Percentiles rank a stretch among this genome's conserved stretches.
Conservation (phyloP, 2,888 invertebrate genomes). For the Drosophila merina region DNA sequence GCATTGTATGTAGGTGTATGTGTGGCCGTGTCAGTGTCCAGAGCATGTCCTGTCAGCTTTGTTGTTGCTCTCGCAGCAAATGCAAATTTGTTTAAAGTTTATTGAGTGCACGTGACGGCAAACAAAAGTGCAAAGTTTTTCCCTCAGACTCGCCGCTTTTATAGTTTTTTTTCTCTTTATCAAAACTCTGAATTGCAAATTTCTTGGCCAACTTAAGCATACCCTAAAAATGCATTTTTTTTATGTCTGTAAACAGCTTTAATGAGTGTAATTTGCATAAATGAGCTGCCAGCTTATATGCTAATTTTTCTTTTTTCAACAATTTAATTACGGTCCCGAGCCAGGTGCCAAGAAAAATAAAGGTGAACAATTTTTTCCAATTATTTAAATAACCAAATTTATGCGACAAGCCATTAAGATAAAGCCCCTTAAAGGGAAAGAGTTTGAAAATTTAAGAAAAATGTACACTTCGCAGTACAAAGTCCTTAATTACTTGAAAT, state of each 20-base stretch:
- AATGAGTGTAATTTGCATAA: conserved; percentile 37
- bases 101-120: conserved; percentile 79
- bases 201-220: conserved; percentile 31
- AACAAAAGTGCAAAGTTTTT: conserved; percentile 75
- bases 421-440: background rate
- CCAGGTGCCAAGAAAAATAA: conserved; percentile 11
- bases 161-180: conserved; percentile 36
- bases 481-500: background rate
- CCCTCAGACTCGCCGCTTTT: conserved; percentile 28
- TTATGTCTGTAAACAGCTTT: conserved; percentile 17
- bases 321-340: conserved; percentile 39
- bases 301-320: conserved; percentile 16
- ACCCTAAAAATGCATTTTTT: conserved; percentile 26
- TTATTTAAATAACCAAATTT: conserved; percentile 13
- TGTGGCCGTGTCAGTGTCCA: conserved; percentile 25
- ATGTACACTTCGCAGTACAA: background rate
- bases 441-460: background rate
- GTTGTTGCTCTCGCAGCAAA: conserved; percentile 52
- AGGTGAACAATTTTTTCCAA: background rate
- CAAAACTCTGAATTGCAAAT: conserved; percentile 47
- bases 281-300: conserved; percentile 26
- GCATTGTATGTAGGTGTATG: conserved; percentile 28
- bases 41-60: conserved; percentile 14
- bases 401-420: too few relatives aligned
- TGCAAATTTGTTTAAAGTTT: conserved; percentile 80